Evolutionary conservation across 2,113 vertebrate genomes (phyloP).

Genomic region (Alces alces): DNA sequence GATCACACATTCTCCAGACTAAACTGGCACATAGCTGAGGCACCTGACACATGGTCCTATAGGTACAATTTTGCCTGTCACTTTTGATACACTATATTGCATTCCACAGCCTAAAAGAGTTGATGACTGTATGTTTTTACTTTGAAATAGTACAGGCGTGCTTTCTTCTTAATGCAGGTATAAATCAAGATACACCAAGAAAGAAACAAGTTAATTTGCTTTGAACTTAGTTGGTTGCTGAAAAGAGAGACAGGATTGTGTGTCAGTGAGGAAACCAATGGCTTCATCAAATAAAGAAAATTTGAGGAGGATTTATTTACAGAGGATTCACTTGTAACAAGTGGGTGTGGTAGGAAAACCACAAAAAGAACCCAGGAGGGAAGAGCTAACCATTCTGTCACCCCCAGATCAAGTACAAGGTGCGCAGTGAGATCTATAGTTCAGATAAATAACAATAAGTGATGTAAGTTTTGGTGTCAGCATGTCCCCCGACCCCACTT

Average conservation of each 20-base stretch:
- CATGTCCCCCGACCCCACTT: accelerated
- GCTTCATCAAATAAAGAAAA: neutral
- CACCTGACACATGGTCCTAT: accelerated
- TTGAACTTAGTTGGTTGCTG: neutral
- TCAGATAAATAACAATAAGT: neutral
- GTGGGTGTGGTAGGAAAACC: neutral
- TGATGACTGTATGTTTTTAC: neutral
- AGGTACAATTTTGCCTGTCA: neutral
- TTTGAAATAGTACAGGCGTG: neutral
- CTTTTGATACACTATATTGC: neutral
- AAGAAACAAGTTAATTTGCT: neutral
- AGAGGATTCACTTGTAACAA: neutral
- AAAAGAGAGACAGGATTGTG: neutral
- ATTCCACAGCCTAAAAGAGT: neutral
- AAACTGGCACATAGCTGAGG: too few species aligned
- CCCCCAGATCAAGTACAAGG: neutral
- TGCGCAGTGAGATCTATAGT: neutral
- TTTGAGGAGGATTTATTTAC: neutral
- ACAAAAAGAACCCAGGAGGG: neutral
- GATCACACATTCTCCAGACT: neutral
- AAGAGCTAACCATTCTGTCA: accelerated
- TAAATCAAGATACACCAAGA: neutral
- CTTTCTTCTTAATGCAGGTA: neutral
- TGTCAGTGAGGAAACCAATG: neutral
- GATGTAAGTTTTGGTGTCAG: neutral